Conservation (phyloP, 2,797 vertebrate species). For the Ispidina lecontei region DNA sequence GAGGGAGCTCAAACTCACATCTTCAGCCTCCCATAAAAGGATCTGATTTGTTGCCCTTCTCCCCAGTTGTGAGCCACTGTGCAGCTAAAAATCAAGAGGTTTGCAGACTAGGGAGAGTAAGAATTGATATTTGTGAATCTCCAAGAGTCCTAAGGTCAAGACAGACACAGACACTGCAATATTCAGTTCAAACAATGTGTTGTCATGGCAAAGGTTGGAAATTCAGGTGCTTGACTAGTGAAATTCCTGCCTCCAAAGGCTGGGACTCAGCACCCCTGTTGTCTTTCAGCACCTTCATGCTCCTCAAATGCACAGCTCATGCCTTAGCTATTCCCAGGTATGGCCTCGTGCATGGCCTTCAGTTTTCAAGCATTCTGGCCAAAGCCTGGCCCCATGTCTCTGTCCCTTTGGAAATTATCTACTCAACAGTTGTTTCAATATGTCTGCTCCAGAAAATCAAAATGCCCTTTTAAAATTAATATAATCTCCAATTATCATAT, state of each 20-base stretch:
- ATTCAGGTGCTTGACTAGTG: background rate
- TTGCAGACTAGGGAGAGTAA: background rate
- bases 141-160: rapidly evolving
- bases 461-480: constrained; percentile 52
- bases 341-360: background rate
- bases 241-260: background rate
- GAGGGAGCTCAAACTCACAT: background rate
- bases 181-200: background rate
- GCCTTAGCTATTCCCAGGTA: background rate
- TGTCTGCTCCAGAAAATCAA: background rate
- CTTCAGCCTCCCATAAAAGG: background rate
- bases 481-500: constrained; percentile 49
- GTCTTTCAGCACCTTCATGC: background rate
- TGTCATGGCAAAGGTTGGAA: background rate
- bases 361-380: background rate
- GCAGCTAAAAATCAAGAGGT: background rate
- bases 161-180: background rate
- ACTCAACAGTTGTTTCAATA: background rate
- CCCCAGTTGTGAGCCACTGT: background rate
- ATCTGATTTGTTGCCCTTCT: background rate
- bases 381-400: background rate
- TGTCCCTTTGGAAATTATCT: background rate
- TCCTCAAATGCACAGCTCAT: background rate
- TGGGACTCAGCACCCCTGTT: background rate
- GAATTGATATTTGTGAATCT: background rate